Evolutionary conservation across 2,113 vertebrate genomes (phyloP), one percentile per base, ranked within the genome.

Genomic region (Cranoglanis bouderius): DNA sequence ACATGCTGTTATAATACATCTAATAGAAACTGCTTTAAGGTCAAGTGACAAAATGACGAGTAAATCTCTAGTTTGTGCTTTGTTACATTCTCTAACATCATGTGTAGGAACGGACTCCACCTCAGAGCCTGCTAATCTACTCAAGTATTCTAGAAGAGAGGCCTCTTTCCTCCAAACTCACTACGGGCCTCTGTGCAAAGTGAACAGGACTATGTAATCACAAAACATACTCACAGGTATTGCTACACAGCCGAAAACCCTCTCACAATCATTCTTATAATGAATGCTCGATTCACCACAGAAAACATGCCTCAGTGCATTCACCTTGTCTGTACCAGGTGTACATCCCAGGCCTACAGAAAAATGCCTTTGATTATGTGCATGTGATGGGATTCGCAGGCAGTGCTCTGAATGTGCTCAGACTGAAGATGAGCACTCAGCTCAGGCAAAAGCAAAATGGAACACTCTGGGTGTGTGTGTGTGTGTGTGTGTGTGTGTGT

Each of bases 351-450:
- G 87, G 86, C 82, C 88, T 80, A 88, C 38, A 90, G 89, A 90
- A 86, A 92, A 92, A 92, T 90, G 90, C 82, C 88, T 92, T 90
- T 91, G 92, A 91, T 91, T 92, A 91, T 89, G 88, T 88, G 90
- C 84, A 91, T 90, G 92, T 90, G 89, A 86, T 87, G 87, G 90
- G 89, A 91, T 89, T 90, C 77, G 74, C 87, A 89, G 89, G 84
- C 85, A 90, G 78, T 63, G 81, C 86, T 87, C 85, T 82, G 85
- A 90, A 90, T 90, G 92, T 92, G 92, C 91, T 80, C 85, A 70
- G 90, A 92, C 87, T 92, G 57, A 74, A 88, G 88, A 91, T 90
- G 88, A 90, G 89, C 86, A 70, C 67, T 87, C 83, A 88, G 70
- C 89, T 75, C 61, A n/a, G 85, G 26, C 80, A 70, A 65, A 12